These are phyloP conservation scores for Scalopus aquaticus DNA, from an alignment of 2,113 vertebrate species.

Conservation along the genomic window DNA sequence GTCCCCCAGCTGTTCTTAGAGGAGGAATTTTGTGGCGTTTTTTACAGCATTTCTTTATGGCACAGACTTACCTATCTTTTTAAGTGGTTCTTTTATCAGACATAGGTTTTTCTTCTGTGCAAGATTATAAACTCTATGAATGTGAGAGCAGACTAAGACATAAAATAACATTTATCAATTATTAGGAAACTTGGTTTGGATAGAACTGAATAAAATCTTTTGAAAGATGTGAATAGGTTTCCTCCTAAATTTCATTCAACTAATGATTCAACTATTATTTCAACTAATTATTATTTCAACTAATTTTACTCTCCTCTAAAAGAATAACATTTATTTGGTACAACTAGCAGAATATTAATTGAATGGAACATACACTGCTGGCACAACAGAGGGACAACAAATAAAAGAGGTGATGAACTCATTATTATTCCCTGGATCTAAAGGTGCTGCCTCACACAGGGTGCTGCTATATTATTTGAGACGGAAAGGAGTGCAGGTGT, in stretches of 20 bases:
- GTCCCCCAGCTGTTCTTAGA: too few relatives aligned
- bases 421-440: slow-evolving; percentile 22
- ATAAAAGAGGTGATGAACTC: not conserved
- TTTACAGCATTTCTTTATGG: not conserved
- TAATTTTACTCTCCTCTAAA: not conserved
- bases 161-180: not conserved
- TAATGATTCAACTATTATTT: too few relatives aligned
- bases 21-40: not conserved
- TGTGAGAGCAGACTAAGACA: not conserved
- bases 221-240: not conserved
- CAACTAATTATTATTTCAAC: slow-evolving; percentile 25
- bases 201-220: not conserved
- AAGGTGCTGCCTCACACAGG: not conserved
- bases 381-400: not conserved
- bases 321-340: slow-evolving; percentile 5
- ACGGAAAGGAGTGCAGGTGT: slow-evolving; percentile 36
- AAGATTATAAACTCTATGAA: not conserved
- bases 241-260: not conserved
- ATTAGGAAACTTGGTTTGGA: not conserved
- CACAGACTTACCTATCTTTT: not conserved
- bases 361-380: not conserved
- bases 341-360: not conserved
- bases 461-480: not conserved
- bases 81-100: not conserved
- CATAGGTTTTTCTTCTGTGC: not conserved